These are phyloP conservation scores for Portunus trituberculatus DNA, from an alignment of 1,140 invertebrate species.

Conservation along the genomic window DNA sequence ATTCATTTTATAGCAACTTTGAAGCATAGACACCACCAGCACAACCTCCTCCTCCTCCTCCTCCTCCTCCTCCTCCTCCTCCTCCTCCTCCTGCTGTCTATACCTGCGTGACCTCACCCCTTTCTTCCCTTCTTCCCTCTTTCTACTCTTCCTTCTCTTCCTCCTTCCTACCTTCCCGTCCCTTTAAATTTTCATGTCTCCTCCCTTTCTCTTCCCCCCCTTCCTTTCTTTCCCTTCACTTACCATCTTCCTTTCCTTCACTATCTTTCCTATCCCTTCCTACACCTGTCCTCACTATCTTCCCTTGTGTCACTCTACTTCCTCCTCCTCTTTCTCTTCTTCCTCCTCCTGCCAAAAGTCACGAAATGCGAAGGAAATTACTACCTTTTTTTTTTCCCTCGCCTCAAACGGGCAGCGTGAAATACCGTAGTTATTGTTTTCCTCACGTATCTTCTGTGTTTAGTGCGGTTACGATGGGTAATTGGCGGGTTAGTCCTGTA, in stretches of 20 bases:
- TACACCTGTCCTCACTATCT: background rate
- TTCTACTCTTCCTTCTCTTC: too few relatives aligned
- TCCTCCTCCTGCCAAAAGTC: background rate
- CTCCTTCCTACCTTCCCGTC: background rate
- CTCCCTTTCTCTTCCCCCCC: background rate
- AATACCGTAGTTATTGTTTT: background rate
- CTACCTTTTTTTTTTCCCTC: background rate
- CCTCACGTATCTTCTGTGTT: background rate
- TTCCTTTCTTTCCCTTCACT: background rate
- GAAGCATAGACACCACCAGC: too few relatives aligned
- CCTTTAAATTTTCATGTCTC: background rate
- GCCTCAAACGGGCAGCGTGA: too few relatives aligned
- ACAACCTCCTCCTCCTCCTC: background rate
- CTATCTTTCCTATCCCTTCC: background rate
- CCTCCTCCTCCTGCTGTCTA: background rate
- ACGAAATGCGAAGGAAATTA: too few relatives aligned
- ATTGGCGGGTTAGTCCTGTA: too few relatives aligned
- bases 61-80: background rate
- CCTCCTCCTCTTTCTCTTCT: background rate
- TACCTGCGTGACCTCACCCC: background rate
- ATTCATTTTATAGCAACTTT: too few relatives aligned
- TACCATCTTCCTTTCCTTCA: background rate
- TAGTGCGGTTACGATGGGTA: too few relatives aligned
- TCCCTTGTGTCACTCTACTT: background rate
- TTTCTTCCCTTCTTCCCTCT: background rate